Evolutionary conservation across 2,888 invertebrate genomes (phyloP), one percentile per base, ranked within the genome.

Genomic region (Tipula unca): DNA sequence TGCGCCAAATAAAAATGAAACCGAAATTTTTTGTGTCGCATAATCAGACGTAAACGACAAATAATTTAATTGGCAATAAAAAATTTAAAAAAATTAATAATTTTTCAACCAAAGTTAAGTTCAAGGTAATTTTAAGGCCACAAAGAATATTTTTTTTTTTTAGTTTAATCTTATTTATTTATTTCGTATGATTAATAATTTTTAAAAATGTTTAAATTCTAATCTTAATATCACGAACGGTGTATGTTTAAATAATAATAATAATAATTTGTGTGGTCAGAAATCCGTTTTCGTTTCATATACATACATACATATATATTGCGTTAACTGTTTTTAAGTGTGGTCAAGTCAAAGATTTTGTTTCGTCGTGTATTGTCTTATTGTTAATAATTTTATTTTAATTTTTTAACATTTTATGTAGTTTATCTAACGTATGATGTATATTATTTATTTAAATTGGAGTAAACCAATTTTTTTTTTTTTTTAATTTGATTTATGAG

Each of bases 71-170:
- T 25, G 69, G 10, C 25, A 25, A 69, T 25, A 48, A 48, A 69
- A 69, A 69, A 69, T n/a, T n/a, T n/a, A n/a, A n/a, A n/a, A n/a
- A n/a, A n/a, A n/a, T n/a, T n/a, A n/a, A n/a, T n/a, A n/a, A 69
- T 13, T 10, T 0, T 39, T 39, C 10, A 69, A 25, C 25, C 69
- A 69, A 69, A 25, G 25, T 69, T 69, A 69, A 69, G 69, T 69
- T 69, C 69, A 69, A 69, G 69, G 69, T 69, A 69, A 69, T 69
- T 69, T 69, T 69, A 69, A 69, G 69, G 69, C 69, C 69, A 69
- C 13, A 69, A 48, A 69, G 25, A 69, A 25, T 25, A 25, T 25
- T 69, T 69, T 69, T 69, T 69, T n/a, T n/a, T n/a, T n/a, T n/a
- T n/a, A n/a, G n/a, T n/a, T 69, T 69, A 69, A 69, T 69, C 69